A percentile compares a stretch with the other conserved stretches of the same genome.
These are phyloP conservation scores for Sitophilus oryzae DNA, from an alignment of 1,140 invertebrate genomes.

Conservation along the genomic window DNA sequence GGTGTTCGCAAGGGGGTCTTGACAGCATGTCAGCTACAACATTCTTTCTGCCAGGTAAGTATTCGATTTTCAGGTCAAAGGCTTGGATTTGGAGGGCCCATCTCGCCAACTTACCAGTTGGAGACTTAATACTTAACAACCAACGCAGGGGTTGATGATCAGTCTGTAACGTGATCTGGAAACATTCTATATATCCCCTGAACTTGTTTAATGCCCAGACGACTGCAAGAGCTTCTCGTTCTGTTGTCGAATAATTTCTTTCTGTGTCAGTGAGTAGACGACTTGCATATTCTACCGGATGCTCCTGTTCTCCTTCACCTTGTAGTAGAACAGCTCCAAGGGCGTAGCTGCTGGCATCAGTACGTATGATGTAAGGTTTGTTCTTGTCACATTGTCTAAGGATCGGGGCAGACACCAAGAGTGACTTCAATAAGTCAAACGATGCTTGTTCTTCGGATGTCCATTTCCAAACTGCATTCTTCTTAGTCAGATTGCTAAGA, in stretches of 20 bases:
- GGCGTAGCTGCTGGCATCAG: too few species aligned
- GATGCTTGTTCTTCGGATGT: too few species aligned
- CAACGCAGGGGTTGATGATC: slow-evolving; percentile 33
- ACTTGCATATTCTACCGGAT: slow-evolving; percentile 41
- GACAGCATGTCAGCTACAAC: slow-evolving; percentile 21
- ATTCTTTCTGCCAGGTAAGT: slow-evolving; percentile 26
- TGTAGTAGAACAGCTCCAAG: slow-evolving; percentile 11
- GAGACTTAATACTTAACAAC: slow-evolving; percentile 30
- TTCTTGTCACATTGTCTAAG: too few species aligned
- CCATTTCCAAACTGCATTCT: too few species aligned
- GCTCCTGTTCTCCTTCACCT: slow-evolving; percentile 37
- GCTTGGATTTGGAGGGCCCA: slow-evolving; percentile 26
- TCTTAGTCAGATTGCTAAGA: too few species aligned
- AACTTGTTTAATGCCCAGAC: slow-evolving; percentile 42
- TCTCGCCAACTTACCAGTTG: slow-evolving; percentile 33
- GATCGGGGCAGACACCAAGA: too few species aligned
- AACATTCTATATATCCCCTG: slow-evolving; percentile 31
- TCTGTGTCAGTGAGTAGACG: slow-evolving; percentile 38
- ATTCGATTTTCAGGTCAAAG: slow-evolving; percentile 23
- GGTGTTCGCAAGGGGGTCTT: not conserved
- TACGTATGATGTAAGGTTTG: slow-evolving; percentile 3
- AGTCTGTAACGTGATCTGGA: slow-evolving; percentile 36
- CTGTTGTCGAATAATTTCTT: slow-evolving; percentile 40
- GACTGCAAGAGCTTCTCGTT: too few species aligned
- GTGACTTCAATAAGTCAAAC: too few species aligned